Evolutionary conservation across 2,797 vertebrate species (phyloP).

Genomic region (Aphelocoma californica): DNA sequence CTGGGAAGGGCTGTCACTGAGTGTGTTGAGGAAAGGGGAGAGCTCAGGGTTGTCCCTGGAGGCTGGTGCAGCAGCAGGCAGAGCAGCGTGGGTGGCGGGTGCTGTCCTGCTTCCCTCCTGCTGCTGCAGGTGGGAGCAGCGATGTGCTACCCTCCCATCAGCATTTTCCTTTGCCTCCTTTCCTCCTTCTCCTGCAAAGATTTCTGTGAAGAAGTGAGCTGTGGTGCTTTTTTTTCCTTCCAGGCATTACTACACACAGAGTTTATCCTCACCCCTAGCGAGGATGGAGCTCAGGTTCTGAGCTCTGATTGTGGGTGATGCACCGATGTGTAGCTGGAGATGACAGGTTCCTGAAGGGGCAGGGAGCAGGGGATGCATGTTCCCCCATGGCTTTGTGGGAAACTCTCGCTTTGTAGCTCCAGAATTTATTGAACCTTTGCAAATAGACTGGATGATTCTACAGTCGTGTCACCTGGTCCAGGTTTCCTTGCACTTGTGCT

Average conservation of each 20-base stretch:
- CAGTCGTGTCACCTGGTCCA: background rate
- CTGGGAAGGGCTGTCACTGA: background rate
- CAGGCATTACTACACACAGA: background rate
- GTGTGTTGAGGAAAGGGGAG: background rate
- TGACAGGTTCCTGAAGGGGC: background rate
- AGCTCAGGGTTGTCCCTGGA: background rate
- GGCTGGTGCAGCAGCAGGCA: background rate
- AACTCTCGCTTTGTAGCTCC: background rate
- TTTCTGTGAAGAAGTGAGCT: background rate
- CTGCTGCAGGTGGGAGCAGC: background rate
- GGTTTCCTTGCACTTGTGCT: background rate
- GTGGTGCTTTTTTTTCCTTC: background rate
- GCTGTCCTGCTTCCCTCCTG: background rate
- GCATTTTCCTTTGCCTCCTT: conserved; percentile 10
- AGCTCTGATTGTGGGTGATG: background rate
- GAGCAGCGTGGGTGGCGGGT: background rate
- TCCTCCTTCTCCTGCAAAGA: background rate
- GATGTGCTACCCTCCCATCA: background rate
- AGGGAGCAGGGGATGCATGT: background rate
- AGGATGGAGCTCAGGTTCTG: background rate
- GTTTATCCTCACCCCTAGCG: background rate
- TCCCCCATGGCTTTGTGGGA: background rate
- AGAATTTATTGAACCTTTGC: background rate
- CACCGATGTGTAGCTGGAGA: background rate
- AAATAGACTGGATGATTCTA: background rate